Evolutionary conservation across 2,113 vertebrate species (phyloP), one percentile per base, ranked within the genome.

Genomic region (Helogale parvula): DNA sequence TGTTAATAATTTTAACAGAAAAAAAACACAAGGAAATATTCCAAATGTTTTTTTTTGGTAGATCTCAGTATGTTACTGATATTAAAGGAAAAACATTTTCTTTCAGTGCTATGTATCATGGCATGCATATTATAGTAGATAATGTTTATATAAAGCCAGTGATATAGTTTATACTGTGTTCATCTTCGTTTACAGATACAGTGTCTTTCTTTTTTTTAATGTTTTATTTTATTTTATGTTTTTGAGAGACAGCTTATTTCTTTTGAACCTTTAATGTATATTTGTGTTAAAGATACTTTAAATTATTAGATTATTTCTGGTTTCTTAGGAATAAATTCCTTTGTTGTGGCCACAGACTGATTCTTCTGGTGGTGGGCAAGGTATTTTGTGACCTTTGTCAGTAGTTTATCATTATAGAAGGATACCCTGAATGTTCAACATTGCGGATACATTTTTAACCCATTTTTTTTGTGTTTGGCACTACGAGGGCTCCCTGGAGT

Each of bases 251-350:
- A 60, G 57, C 57, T 2, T 60, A n/a, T 89, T 95, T 85, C 15
- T 57, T 85, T 74, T 93, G 84, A 86, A 60, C 29, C 38, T 83
- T 92, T 85, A n/a, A 85, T 93, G 21, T 65, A 38, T 31, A 86
- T 89, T 89, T 84, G 77, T 89, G 17, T 85, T 89, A 54, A 84
- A 95, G 65, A 81, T 50, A 27, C 35, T 74, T 72, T 85, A 80
- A 8, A 89, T 92, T 69, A 33, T 69, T 96, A 84, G 19, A 31
- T 38, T 95, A 60, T 80, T 90, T 94, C 74, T 93, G 45, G 5
- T 17, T 85, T 89, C 54, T 80, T 50, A 80, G 8, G 47, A 90
- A 57, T 85, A 74, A 74, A 35, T 89, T 81, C 15, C n/a, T n/a
- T n/a, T 80, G 21, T 79, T 85, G 33, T 93, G 29, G 66, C 54